These are phyloP conservation scores for Actenoides hombroni DNA, from an alignment of 2,113 vertebrate species.

Conservation along the genomic window DNA sequence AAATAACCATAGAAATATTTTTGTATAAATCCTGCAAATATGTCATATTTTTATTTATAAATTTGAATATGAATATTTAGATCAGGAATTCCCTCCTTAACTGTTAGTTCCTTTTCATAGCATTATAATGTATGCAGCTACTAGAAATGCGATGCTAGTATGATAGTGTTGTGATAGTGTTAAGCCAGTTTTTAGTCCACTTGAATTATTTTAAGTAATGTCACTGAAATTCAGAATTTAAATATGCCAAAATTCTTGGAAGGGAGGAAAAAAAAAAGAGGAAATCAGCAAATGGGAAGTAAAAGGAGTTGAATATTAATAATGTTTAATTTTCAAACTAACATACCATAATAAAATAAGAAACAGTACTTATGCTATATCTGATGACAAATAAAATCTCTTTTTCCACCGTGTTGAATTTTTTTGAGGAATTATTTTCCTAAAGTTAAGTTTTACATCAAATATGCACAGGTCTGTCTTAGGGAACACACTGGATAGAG, in stretches of 20 bases:
- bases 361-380: background rate
- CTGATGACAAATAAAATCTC: background rate
- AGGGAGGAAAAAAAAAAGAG: background rate
- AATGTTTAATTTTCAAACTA: background rate
- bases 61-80: background rate
- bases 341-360: background rate
- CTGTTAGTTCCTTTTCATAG: background rate
- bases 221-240: background rate
- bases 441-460: background rate
- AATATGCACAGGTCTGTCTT: background rate
- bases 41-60: background rate
- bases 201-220: background rate
- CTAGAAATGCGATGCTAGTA: background rate
- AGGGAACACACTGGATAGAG: background rate
- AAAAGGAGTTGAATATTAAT: background rate
- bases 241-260: background rate
- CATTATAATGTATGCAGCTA: background rate
- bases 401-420: background rate
- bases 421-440: background rate
- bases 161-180: background rate
- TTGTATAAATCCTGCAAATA: background rate
- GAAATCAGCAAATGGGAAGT: background rate
- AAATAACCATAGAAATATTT: background rate
- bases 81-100: background rate
- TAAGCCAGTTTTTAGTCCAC: background rate